These are phyloP conservation scores for Corydoras maculifer DNA, from an alignment of 2,113 vertebrate genomes.

Conservation along the genomic window DNA sequence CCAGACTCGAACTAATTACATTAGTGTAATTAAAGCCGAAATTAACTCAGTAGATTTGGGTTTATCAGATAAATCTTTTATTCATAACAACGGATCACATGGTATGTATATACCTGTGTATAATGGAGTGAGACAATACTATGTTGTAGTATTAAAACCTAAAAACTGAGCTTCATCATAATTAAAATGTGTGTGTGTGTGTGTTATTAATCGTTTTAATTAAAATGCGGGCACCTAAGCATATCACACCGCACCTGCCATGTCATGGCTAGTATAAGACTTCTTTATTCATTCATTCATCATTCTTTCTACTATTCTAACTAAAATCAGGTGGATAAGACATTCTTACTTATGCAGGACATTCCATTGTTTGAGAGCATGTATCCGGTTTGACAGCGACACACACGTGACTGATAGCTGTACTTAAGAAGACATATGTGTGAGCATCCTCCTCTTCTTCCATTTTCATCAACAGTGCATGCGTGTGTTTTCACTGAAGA, in stretches of 20 bases:
- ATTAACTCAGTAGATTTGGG: slow-evolving; percentile 56
- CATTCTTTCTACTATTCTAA: too few species aligned
- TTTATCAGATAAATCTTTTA: slow-evolving; percentile 44
- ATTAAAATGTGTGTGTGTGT: neutral
- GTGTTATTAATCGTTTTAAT: neutral
- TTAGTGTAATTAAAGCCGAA: slow-evolving; percentile 69
- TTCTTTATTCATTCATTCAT: too few species aligned
- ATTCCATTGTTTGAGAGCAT: slow-evolving; percentile 68
- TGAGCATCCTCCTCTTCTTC: slow-evolving; percentile 70
- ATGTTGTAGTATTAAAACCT: too few species aligned
- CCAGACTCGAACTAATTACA: slow-evolving; percentile 55
- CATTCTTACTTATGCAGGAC: slow-evolving; percentile 81
- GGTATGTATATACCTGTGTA: slow-evolving; percentile 2
- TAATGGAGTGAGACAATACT: too few species aligned
- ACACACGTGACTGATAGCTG: slow-evolving; percentile 74
- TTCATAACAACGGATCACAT: slow-evolving; percentile 43
- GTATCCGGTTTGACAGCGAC: slow-evolving; percentile 77
- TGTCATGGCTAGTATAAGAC: too few species aligned
- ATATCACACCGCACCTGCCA: too few species aligned
- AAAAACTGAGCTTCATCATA: too few species aligned
- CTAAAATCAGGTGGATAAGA: too few species aligned
- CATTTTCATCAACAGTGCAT: slow-evolving; percentile 65
- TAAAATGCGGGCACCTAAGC: too few species aligned
- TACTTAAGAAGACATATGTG: slow-evolving; percentile 79
- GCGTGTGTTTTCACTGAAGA: slow-evolving; percentile 72